Base-by-base conservation (phyloP, 2,888 invertebrate genomes). In the Erebia epiphron region DNA sequence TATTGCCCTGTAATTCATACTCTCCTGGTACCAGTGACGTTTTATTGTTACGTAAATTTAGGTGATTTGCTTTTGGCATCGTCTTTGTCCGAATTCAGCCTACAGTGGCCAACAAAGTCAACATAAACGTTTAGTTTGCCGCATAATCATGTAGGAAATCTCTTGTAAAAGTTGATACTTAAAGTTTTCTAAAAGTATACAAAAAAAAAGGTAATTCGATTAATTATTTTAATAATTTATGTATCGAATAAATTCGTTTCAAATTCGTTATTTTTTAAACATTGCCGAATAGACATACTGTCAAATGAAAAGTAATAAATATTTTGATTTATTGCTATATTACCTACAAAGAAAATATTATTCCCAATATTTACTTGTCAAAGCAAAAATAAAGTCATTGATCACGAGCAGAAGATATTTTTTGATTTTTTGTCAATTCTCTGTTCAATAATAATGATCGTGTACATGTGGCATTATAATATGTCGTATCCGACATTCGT, bases 1-100 rank as follows among this genome's bases (percentile, higher is more conserved):
- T 91, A 91, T 90, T 83, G 84, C 82, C 77, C 82, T 82, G 89
- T 90, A 90, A 89, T 85, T 91, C 90, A 90, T 88, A 83, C 86
- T 80, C 65, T 70, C 73, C 69, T 21, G 83, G 86, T 86, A 75
- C 61, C 83, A 26, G 86, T 86, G 90, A 91, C 89, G 83, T 87
- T 90, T 90, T 90, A 89, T 85, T 2, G n/a, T n/a, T n/a, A n/a
- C n/a, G n/a, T n/a, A n/a, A 58, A 58, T 35, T 58, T 58, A 4
- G n/a, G n/a, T 58, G n/a, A 58, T 35, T 35, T 41, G 16, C 58
- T 60, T 60, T 60, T 60, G 58, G 58, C 58, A 41, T 41, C 58
- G n/a, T n/a, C 58, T 60, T 41, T 41, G 9, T 60, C 10, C 41
- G 9, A 60, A 41, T 35, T 41, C 13, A 14, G 11, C 26, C n/a